A percentile compares a stretch with the other conserved stretches of the same genome.
These are phyloP conservation scores for Trichogramma evanescens DNA, from an alignment of 2,888 invertebrate genomes.

Conservation along the genomic window DNA sequence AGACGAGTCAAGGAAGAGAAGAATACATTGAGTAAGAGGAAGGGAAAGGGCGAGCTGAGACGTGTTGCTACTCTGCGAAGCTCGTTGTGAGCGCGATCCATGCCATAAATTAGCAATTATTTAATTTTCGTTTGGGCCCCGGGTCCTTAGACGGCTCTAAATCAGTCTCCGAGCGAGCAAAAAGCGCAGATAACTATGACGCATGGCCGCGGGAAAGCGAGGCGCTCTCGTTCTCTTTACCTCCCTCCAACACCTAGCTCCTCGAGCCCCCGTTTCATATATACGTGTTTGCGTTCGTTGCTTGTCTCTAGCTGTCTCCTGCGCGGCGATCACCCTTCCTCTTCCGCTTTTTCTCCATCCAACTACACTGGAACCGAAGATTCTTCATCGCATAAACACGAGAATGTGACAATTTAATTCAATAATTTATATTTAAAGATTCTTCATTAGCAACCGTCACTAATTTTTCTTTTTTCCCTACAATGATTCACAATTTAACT, in stretches of 20 bases:
- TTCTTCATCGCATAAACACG: no score
- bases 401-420: no score
- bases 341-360: no score
- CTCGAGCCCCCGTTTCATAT: slow-evolving; percentile 1
- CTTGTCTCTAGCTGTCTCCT: no score
- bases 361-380: no score
- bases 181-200: slow-evolving; percentile 49
- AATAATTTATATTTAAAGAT: no score
- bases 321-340: no score
- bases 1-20: slow-evolving; percentile 7
- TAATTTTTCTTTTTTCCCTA: no score
- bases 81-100: slow-evolving; percentile 36
- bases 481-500: no score
- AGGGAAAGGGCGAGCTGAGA: slow-evolving; percentile 18
- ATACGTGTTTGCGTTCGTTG: slow-evolving; percentile 2
- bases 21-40: slow-evolving; percentile 7
- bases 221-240: slow-evolving; percentile 31
- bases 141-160: slow-evolving; percentile 49
- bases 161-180: slow-evolving; percentile 47
- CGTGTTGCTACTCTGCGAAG: slow-evolving; percentile 10
- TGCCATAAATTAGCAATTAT: slow-evolving; percentile 49
- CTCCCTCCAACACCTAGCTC: not conserved
- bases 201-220: slow-evolving; percentile 45
- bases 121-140: slow-evolving; percentile 48
- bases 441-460: no score